Evolutionary conservation across 2,888 invertebrate species (phyloP).

Genomic region (Campoplex nolae): DNA sequence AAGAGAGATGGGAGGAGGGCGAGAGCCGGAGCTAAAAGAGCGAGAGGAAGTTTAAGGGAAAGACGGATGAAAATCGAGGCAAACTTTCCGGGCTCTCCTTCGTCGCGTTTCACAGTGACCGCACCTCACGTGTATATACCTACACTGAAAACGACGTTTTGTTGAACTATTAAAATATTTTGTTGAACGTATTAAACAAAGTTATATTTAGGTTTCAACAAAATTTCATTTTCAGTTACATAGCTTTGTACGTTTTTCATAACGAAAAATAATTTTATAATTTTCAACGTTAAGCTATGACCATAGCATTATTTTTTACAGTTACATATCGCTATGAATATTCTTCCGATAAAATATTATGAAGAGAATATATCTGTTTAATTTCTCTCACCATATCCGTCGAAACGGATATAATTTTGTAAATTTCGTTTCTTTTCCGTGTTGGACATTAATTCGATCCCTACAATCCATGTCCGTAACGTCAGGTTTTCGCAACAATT

Average conservation of each 20-base stretch:
- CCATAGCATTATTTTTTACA: neutral
- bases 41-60: neutral
- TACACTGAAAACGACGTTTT: too few relatives aligned
- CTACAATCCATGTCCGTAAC: neutral
- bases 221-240: too few relatives aligned
- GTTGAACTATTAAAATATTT: too few relatives aligned
- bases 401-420: too few relatives aligned
- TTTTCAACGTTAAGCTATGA: neutral
- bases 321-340: neutral
- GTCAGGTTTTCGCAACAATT: neutral
- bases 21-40: too few relatives aligned
- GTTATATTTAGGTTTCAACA: too few relatives aligned
- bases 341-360: neutral
- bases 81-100: constrained; percentile 41
- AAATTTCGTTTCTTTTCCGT: neutral
- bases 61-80: constrained; percentile 29
- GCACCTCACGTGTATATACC: neutral
- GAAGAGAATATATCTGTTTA: too few relatives aligned
- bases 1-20: neutral
- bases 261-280: neutral
- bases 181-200: too few relatives aligned
- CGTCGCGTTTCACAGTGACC: constrained; percentile 11
- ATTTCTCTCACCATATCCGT: too few relatives aligned
- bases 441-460: neutral
- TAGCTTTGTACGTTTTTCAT: neutral